phyloP scores from a whole-genome alignment of 30 jellyfish, hydroid and myxozoan species.

The Mastigias papua region DNA sequence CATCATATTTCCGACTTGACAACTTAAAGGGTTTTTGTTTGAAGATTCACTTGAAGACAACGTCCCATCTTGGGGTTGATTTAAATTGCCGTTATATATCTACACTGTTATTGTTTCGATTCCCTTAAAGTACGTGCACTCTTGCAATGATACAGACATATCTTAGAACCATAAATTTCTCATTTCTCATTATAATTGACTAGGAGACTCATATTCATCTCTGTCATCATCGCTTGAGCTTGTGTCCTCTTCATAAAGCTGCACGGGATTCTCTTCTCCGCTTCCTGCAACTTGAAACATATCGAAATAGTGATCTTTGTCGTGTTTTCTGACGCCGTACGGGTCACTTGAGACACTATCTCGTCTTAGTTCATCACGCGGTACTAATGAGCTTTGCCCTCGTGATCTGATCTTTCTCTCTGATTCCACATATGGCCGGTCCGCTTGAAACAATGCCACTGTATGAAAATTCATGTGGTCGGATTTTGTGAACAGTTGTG shows the following conservation, averaged over 20 bases:
- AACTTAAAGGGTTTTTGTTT: too few species aligned
- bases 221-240: slow-evolving; percentile 11
- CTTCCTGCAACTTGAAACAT: not conserved
- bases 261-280: not conserved
- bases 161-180: too few species aligned
- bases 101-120: too few species aligned
- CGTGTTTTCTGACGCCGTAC: not conserved
- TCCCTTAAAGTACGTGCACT: too few species aligned
- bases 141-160: too few species aligned
- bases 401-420: not conserved
- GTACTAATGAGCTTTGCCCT: not conserved
- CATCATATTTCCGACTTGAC: too few species aligned
- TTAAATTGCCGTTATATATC: too few species aligned
- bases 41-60: too few species aligned
- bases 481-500: not conserved
- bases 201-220: slow-evolving; percentile 38
- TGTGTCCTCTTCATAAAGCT: not conserved
- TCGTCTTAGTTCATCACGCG: not conserved
- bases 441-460: not conserved
- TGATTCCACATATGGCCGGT: not conserved
- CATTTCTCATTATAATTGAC: too few species aligned
- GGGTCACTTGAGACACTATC: not conserved
- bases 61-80: too few species aligned
- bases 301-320: slow-evolving; percentile 8
- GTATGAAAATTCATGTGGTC: not conserved